phyloP scores from a whole-genome alignment of 1,140 invertebrate genomes.

The Paralvinella palmiformis region DNA sequence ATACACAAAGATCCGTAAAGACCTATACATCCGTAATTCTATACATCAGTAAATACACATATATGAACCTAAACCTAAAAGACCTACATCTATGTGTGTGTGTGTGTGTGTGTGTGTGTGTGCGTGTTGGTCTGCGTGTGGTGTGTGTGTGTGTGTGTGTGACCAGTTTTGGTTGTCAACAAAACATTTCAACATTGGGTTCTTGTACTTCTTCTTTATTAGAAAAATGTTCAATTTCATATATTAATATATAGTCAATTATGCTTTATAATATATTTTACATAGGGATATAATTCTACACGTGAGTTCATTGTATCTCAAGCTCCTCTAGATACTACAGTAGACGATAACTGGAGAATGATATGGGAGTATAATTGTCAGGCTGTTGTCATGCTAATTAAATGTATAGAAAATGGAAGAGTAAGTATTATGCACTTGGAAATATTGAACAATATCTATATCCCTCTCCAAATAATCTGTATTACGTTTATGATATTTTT shows the following conservation, averaged over 20 bases:
- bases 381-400: constrained; percentile 71
- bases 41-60: no score
- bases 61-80: no score
- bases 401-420: constrained; percentile 56
- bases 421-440: constrained; percentile 27
- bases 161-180: no score
- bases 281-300: constrained; percentile 47
- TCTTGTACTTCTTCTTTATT: no score
- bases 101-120: no score
- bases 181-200: no score
- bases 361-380: constrained; percentile 73
- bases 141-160: no score
- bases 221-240: neutral
- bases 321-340: constrained; percentile 63
- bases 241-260: neutral
- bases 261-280: neutral
- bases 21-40: no score
- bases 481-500: neutral
- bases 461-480: neutral
- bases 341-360: constrained; percentile 77
- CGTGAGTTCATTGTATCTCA: constrained; percentile 69
- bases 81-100: no score
- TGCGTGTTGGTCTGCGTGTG: no score
- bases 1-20: no score
- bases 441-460: neutral